Evolutionary conservation across 2,113 vertebrate genomes (phyloP), one percentile per base, ranked within the genome.

Genomic region (Thalassoma bifasciatum): DNA sequence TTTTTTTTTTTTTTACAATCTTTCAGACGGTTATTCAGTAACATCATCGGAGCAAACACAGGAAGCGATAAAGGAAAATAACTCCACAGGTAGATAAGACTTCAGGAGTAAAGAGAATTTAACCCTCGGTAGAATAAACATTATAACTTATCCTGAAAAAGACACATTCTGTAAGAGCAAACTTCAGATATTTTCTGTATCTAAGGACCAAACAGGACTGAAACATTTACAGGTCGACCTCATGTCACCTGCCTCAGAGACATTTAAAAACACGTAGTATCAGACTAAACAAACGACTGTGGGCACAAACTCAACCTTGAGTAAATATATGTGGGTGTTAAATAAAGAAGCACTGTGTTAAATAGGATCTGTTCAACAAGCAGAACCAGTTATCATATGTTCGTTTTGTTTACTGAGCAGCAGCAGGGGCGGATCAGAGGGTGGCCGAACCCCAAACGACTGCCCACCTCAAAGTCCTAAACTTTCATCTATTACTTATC

Each of bases 281-380:
- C 7, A 49, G 22, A 73, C 21, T 40, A 54, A 79, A 65, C 16
- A 75, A 68, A 68, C n/a, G 40, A 26, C 21, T 50, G 40, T 13
- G 7, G 12, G 21, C 14, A 9, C 10, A 52, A 68, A 71, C 46
- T 40, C 44, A 13, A 37, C 57, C 72, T 68, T 59, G 8, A 51
- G 70, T 59, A 87, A 78, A 85, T 75, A 77, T 52, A 10, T 17
- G 23, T 26, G 24, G 16, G 36, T 66, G 59, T 69, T 44, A 46
- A 47, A 52, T 26, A 42, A n/a, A 79, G 38, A 12, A 0, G 9
- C 42, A 46, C 1, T 11, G 5, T 69, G 24, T 67, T 26, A 37
- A 2, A 75, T 46, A 5, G 34, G 19, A 46, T 46, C 16, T 46
- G 44, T 19, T 46, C 4, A 85, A 70, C 37, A 73, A 77, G 52